Conservation (phyloP, 2,113 vertebrate species). For the Atlantisia rogersi region DNA sequence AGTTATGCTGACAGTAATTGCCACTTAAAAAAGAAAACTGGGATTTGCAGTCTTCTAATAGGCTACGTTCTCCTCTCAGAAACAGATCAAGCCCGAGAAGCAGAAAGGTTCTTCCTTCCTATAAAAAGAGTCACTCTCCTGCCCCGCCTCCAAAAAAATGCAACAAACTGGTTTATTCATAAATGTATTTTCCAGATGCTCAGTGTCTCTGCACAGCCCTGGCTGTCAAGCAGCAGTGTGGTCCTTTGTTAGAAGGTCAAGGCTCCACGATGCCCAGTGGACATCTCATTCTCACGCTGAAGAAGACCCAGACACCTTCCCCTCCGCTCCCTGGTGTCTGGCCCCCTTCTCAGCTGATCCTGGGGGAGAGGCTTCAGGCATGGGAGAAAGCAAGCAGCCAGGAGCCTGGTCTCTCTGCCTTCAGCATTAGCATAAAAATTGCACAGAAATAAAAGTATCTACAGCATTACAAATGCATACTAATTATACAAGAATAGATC, state of each 20-base stretch:
- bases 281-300: rapidly evolving
- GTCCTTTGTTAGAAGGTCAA: neutral
- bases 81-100: neutral
- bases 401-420: neutral
- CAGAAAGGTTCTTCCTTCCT: neutral
- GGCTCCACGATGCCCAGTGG: neutral
- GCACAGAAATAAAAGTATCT: neutral
- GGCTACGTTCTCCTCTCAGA: neutral
- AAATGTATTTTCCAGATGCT: neutral
- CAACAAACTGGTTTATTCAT: neutral
- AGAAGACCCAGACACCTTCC: neutral
- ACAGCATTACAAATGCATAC: neutral
- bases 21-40: slow-evolving; percentile 20
- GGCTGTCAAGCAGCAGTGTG: neutral
- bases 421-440: neutral
- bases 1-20: slow-evolving; percentile 37
- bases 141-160: rapidly evolving
- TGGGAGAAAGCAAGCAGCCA: rapidly evolving
- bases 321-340: neutral
- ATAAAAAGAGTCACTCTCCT: neutral
- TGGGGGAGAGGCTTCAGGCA: neutral
- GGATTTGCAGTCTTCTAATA: neutral
- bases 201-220: neutral
- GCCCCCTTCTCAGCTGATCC: neutral
- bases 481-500: neutral